Evolutionary conservation across 2,888 invertebrate species (phyloP).

Genomic region (Dendrolimus houi): DNA sequence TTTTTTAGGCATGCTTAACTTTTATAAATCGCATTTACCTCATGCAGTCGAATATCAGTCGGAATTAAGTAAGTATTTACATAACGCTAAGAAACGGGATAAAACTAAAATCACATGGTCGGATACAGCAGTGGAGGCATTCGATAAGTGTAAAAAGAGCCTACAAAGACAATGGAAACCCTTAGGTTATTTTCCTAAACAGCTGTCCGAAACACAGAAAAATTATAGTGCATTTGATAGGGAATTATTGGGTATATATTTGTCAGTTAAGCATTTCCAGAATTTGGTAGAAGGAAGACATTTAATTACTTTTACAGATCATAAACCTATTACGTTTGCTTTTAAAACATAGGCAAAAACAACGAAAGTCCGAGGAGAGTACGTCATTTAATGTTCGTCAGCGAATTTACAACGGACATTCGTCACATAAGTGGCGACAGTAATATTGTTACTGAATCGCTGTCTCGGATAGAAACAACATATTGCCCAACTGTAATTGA

Average conservation of each 20-base stretch:
- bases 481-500: conserved; percentile 7
- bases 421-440: conserved; percentile 6
- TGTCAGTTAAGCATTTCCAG: conserved; percentile 7
- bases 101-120: neutral
- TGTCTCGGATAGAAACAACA: conserved; percentile 11
- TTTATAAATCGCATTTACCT: conserved; percentile 12
- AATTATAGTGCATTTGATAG: neutral
- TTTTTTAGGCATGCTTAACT: conserved; percentile 8
- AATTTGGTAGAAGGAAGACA: conserved; percentile 8
- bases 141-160: neutral
- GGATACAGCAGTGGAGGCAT: neutral
- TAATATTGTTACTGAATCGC: conserved; percentile 12
- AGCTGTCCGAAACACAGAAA: neutral
- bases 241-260: neutral
- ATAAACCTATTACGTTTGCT: conserved; percentile 9
- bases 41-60: neutral
- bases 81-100: conserved; percentile 1
- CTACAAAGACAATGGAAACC: conserved; percentile 1
- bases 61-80: conserved; percentile 1
- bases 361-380: conserved; percentile 11
- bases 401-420: conserved; percentile 13
- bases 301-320: conserved; percentile 9
- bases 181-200: neutral
- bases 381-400: conserved; percentile 10
- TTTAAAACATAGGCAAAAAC: conserved; percentile 5